phyloP scores from a whole-genome alignment of 2,797 vertebrate species.

The Mormyrus proboscirostris region DNA sequence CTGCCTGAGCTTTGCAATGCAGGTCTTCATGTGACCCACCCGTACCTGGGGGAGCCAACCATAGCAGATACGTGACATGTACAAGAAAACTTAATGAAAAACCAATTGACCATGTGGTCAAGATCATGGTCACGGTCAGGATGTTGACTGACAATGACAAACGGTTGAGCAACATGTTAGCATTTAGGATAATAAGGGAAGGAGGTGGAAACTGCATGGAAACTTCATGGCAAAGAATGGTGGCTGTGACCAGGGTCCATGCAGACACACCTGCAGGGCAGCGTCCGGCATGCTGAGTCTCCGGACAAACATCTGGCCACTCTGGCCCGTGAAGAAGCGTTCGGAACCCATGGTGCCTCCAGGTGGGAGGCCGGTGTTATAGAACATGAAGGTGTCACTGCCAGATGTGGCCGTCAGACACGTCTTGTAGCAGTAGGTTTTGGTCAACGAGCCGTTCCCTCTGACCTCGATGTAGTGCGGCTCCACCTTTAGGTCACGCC shows the following conservation, averaged over 20 bases:
- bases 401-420: constrained; percentile 90
- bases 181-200: not conserved
- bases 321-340: constrained; percentile 86
- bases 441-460: constrained; percentile 91
- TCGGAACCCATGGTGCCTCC: constrained; percentile 82
- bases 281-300: constrained; percentile 73
- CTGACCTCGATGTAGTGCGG: constrained; percentile 95
- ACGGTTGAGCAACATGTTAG: not conserved
- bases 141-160: not conserved
- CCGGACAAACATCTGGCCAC: constrained; percentile 67
- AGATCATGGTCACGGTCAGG: not conserved
- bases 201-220: not conserved
- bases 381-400: constrained; percentile 99
- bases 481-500: constrained; percentile 86
- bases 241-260: not conserved
- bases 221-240: not conserved
- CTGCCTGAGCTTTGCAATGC: not conserved
- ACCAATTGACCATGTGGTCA: not conserved
- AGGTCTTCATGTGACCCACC: not conserved
- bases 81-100: not conserved
- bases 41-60: not conserved
- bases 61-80: not conserved
- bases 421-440: constrained; percentile 98
- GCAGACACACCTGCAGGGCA: constrained; percentile 62
- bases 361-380: constrained; percentile 88